Percentiles rank a stretch among this genome's conserved stretches.
These are phyloP conservation scores for Leptoteleia sp. DNA, from an alignment of 1,140 invertebrate genomes.

Conservation along the genomic window DNA sequence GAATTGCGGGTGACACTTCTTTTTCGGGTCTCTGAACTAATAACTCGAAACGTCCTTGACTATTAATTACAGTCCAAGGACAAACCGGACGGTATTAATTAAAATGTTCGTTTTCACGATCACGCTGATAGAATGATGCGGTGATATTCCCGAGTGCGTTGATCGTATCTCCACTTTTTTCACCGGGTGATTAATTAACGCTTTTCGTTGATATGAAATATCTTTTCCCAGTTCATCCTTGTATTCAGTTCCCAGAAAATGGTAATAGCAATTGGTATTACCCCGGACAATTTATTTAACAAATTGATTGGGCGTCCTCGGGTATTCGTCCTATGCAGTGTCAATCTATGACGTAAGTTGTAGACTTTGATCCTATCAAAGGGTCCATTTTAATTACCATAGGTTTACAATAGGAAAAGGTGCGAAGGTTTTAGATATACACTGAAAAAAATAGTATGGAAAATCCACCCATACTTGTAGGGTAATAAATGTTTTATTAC, in stretches of 20 bases:
- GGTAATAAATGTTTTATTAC: too few species aligned
- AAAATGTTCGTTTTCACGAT: conserved; percentile 53
- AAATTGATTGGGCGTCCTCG: too few species aligned
- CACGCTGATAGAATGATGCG: conserved; percentile 43
- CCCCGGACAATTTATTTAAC: too few species aligned
- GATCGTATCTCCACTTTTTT: conserved; percentile 54
- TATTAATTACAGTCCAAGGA: conserved; percentile 55
- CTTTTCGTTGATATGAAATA: conserved; percentile 40
- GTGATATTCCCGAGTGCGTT: conserved; percentile 37
- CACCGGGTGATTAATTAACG: conserved; percentile 29
- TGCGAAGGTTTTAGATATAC: too few species aligned
- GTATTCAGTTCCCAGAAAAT: conserved; percentile 15
- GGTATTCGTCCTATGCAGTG: too few species aligned
- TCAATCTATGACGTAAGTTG: too few species aligned
- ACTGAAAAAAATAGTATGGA: too few species aligned
- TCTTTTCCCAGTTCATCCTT: conserved; percentile 18
- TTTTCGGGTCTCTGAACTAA: conserved; percentile 32
- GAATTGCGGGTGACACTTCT: conserved; percentile 37
- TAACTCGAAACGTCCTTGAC: conserved; percentile 38
- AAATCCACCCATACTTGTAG: too few species aligned
- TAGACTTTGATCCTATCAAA: too few species aligned
- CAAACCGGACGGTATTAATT: conserved; percentile 44
- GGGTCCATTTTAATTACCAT: too few species aligned
- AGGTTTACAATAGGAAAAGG: too few species aligned
- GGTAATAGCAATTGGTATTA: conserved; percentile 12